Evolutionary conservation across 2,888 invertebrate genomes (phyloP).

Genomic region (Drosophila yooni): DNA sequence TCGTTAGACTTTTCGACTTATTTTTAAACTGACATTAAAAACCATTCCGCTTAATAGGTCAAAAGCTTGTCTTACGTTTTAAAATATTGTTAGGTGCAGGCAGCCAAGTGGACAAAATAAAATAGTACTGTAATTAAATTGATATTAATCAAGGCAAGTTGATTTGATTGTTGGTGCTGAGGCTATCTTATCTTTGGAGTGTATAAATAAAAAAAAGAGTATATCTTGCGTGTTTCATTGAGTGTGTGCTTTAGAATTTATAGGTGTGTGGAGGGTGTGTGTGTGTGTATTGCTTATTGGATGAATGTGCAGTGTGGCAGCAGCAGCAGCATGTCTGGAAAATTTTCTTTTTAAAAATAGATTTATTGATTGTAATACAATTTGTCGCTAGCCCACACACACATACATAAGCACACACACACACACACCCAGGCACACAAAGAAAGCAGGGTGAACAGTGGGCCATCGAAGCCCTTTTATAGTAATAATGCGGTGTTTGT

Average conservation of each 20-base stretch:
- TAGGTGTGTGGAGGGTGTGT: constrained; percentile 5
- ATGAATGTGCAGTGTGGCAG: constrained; percentile 23
- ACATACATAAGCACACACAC: constrained; percentile 5
- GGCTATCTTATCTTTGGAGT: constrained; percentile 32
- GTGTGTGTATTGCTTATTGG: constrained; percentile 13
- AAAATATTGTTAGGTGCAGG: constrained; percentile 6
- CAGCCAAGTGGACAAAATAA: constrained; percentile 1
- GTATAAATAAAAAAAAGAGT: constrained; percentile 14
- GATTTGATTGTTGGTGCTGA: constrained; percentile 17
- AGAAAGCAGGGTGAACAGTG: constrained; percentile 11
- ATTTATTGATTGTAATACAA: constrained; percentile 77
- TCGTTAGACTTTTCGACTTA: constrained; percentile 32
- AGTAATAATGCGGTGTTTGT: constrained; percentile 10
- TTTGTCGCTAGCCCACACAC: constrained; percentile 37
- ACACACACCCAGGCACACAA: constrained; percentile 8
- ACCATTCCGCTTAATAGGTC: constrained; percentile 44
- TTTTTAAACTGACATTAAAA: constrained; percentile 41
- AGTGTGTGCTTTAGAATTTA: constrained; percentile 4
- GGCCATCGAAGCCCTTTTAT: constrained; percentile 8
- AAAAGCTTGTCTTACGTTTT: constrained; percentile 28
- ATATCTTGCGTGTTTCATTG: constrained; percentile 3
- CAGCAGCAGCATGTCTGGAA: constrained; percentile 57
- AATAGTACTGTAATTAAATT: constrained; percentile 44
- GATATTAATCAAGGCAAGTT: constrained; percentile 53
- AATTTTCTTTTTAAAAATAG: constrained; percentile 76